Base-by-base conservation (phyloP, 2,797 vertebrate species). In the Rhynchonycteris naso region DNA sequence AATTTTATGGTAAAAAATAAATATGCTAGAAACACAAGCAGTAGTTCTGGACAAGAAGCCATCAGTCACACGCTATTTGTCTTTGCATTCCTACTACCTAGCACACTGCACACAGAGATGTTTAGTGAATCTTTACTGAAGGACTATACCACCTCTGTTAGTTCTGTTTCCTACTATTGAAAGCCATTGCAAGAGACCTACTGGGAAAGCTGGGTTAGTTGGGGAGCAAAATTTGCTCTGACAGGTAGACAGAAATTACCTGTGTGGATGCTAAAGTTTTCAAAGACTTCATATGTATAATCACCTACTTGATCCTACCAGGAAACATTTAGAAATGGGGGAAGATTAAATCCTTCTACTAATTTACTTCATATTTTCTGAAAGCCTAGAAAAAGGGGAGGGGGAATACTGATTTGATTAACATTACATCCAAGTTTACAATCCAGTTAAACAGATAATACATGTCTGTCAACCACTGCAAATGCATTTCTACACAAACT, bases 391-490 rank as follows among this genome's bases (percentile, higher is more conserved):
- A 85, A 90, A 30, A 21, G 4, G 7, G 22, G 59, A 68, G 47
- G 66, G 15, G 66, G 15, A 82, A 78, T 75, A 72, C 43, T 18
- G 71, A 58, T 71, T 84, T 76, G 21, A 82, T 76, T 88, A 93
- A 58, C 50, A 12, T 56, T 47, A 74, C 38, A 90, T 30, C 28
- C 22, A 82, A 69, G 7, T 13, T 95, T 80, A 90, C 4, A 59
- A 69, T 88, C n/a, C 78, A 85, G 76, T 81, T 84, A 91, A 87
- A 19, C 10, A 90, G 35, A 15, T 47, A 87, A 90, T 50, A 68
- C 19, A 58, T 30, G n/a, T 59, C 74, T 88, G 54, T 76, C 74
- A 95, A 54, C n/a, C 54, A 56, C 63, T 84, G 7, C 4, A 65
- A 92, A 88, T 69, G 30, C 3, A 88, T 69, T 93, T 95, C 58